Evolutionary conservation across 2,797 vertebrate genomes (phyloP), one percentile per base, ranked within the genome.

Genomic region (Propithecus deckenii): DNA sequence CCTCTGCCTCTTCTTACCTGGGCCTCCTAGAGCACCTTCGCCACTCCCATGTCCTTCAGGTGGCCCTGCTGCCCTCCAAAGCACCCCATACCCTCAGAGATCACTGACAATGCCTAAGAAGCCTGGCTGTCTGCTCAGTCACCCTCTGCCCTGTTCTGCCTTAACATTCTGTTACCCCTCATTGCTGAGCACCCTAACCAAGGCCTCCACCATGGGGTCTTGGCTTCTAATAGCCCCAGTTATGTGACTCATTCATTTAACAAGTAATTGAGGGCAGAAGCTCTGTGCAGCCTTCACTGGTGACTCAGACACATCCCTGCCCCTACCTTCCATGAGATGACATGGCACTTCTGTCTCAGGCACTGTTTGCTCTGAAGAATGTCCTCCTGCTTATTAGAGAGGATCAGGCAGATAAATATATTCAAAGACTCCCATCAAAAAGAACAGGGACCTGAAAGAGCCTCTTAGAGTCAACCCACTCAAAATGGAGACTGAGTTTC

Each of bases 61-160:
- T 99, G 99, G n/a, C 99, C 99, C 97, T 99, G 99, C 83, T 99
- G 50, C 13, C 23, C 99, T 41, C 99, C 99, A 50, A 99, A 99
- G 93, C 99, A 99, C 98, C 99, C 99, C 96, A 99, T 98, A 0
- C 99, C 99, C 96, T 99, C 99, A 0, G 99, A 98, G 92, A 98
- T 98, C 35, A 99, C 98, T 5, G 99, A 98, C 83, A 99, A 97
- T 2, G 98, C 99, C 99, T 99, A 84, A 46, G 94, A 90, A 61
- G 86, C 0, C 28, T 30, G 85, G 48, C 30, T 80, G 11, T 22
- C 57, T 91, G 72, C 71, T 61, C 41, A 18, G 43, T 50, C 43
- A 5, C 8, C 67, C 7, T 35, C 41, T 43, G 11, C 28, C 2
- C 55, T 50, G 7, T 55, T 78, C 38, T 11, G 25, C 8, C 41